Conservation (phyloP, 1,140 invertebrate genomes). For the Caenorhabditis briggsae region DNA sequence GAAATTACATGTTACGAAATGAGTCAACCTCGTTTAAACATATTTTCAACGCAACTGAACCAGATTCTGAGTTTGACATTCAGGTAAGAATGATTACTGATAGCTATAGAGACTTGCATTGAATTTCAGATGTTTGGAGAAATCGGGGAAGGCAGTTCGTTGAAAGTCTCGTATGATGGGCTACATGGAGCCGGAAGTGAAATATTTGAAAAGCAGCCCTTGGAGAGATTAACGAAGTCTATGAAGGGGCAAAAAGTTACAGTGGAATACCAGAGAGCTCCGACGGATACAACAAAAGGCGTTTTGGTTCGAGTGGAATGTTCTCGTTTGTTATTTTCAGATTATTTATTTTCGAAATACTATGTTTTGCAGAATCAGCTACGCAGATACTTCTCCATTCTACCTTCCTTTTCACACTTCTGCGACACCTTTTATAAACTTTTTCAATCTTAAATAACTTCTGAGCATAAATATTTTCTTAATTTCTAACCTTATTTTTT, state of each 20-base stretch:
- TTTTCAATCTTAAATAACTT: too few species aligned
- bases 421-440: neutral
- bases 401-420: neutral
- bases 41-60: constrained; percentile 2
- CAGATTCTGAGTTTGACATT: constrained; percentile 18
- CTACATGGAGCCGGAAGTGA: constrained; percentile 43
- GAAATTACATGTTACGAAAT: constrained; percentile 37
- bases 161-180: constrained; percentile 8
- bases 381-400: neutral
- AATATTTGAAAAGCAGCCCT: neutral
- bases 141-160: neutral
- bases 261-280: constrained; percentile 43
- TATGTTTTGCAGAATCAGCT: neutral
- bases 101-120: too few species aligned
- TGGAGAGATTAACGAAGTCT: neutral
- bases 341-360: neutral
- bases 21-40: constrained; percentile 44
- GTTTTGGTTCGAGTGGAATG: constrained; percentile 44
- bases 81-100: neutral
- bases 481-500: constrained; percentile 70
- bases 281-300: neutral
- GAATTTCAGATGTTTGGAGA: constrained; percentile 44
- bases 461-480: neutral
- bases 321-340: neutral
- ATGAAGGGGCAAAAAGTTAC: neutral